Evolutionary conservation across 2,888 invertebrate species (phyloP).

Genomic region (Agrypnus murinus): DNA sequence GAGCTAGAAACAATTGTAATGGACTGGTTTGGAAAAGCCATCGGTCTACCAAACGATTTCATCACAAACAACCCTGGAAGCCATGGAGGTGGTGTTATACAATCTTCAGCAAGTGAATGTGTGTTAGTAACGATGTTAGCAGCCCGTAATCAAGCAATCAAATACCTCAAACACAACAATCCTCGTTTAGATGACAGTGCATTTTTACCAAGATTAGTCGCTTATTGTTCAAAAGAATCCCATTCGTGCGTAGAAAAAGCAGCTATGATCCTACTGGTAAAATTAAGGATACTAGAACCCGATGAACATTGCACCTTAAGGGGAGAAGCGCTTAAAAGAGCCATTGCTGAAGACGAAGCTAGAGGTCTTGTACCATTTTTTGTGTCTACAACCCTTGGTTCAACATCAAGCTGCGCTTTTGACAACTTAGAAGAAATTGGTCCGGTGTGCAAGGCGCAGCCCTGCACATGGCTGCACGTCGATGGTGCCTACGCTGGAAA

Average conservation of each 20-base stretch:
- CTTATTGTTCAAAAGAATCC: conserved; percentile 82
- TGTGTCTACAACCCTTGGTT: conserved; percentile 87
- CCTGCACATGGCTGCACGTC: conserved; percentile 88
- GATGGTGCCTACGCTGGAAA: conserved; percentile 93
- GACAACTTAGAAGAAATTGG: conserved; percentile 88
- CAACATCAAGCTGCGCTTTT: conserved; percentile 89
- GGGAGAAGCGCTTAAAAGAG: conserved; percentile 77
- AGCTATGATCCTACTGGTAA: conserved; percentile 84
- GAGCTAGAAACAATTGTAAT: conserved; percentile 88
- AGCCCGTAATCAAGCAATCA: conserved; percentile 82
- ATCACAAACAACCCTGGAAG: conserved; percentile 71
- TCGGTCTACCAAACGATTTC: conserved; percentile 84
- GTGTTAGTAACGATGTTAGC: conserved; percentile 85
- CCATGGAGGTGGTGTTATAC: conserved; percentile 86
- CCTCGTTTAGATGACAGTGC: conserved; percentile 78
- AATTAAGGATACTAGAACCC: conserved; percentile 81
- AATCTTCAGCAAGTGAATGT: conserved; percentile 90
- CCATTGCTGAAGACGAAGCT: conserved; percentile 82
- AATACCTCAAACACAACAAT: conserved; percentile 75
- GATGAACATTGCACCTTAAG: conserved; percentile 80
- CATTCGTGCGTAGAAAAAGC: conserved; percentile 88
- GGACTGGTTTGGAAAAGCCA: conserved; percentile 87
- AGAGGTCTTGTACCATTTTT: conserved; percentile 88
- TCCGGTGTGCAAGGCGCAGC: conserved; percentile 77
- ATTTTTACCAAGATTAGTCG: conserved; percentile 84